These are phyloP conservation scores for Adoxophyes honmai DNA, from an alignment of 1,140 invertebrate species.

Conservation along the genomic window DNA sequence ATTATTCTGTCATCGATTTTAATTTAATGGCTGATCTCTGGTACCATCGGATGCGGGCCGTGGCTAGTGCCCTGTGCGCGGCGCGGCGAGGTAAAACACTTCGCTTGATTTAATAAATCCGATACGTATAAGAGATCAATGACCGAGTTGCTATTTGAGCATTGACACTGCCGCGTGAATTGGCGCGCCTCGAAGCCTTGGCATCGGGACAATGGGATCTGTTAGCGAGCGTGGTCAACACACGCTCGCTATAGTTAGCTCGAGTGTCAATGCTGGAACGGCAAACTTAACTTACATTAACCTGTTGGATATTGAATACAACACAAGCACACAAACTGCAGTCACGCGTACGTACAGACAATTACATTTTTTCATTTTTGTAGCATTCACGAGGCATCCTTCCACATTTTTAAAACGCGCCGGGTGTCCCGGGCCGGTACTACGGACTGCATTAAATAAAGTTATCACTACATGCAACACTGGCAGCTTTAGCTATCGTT, in stretches of 20 bases:
- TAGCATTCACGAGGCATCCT: constrained; percentile 26
- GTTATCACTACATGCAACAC: constrained; percentile 31
- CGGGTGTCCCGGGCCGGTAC: constrained; percentile 18
- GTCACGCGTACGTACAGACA: constrained; percentile 34
- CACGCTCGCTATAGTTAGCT: not conserved
- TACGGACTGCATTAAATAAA: constrained; percentile 20
- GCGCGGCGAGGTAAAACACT: too few relatives aligned
- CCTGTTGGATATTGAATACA: constrained; percentile 38
- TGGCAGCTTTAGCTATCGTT: constrained; percentile 26
- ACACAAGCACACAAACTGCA: constrained; percentile 38
- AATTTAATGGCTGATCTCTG: not conserved
- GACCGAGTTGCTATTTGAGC: not conserved
- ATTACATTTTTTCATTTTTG: constrained; percentile 3
- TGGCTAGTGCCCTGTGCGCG: too few relatives aligned
- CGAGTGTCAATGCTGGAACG: not conserved
- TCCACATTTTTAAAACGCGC: constrained; percentile 26
- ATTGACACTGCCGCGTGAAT: not conserved
- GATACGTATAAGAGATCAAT: constrained; percentile 11
- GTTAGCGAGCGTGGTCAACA: too few relatives aligned
- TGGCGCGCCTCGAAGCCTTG: too few relatives aligned
- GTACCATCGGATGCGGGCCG: not conserved
- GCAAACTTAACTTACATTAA: constrained; percentile 29
- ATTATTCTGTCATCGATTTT: constrained; percentile 21
- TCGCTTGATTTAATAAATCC: not conserved
- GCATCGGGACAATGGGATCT: too few relatives aligned